Conservation (phyloP, 2,888 invertebrate genomes). For the Agrilus mali region DNA sequence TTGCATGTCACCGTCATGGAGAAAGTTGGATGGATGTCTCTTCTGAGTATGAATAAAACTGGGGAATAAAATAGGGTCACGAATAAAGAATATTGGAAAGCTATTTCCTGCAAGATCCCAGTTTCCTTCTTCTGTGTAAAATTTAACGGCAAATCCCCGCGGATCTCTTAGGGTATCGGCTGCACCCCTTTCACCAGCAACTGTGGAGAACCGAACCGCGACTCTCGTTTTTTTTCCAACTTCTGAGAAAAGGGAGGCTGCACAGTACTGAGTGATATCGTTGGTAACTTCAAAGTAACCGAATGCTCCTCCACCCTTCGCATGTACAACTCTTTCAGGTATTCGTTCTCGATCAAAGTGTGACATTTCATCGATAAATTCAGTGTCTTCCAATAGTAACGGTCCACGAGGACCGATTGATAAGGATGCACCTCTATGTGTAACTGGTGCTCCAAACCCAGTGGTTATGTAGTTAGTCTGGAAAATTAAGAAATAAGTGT, state of each 20-base stretch:
- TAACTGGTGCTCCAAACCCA: slow-evolving; percentile 70
- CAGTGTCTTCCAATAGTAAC: slow-evolving; percentile 70
- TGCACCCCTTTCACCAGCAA: slow-evolving; percentile 81
- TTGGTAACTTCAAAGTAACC: slow-evolving; percentile 79
- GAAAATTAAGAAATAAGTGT: too few relatives aligned
- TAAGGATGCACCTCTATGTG: slow-evolving; percentile 59
- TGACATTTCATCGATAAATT: slow-evolving; percentile 63
- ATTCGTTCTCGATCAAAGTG: slow-evolving; percentile 87
- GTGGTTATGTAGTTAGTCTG: slow-evolving; percentile 40
- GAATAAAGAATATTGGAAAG: slow-evolving; percentile 84
- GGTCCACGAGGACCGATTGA: slow-evolving; percentile 87
- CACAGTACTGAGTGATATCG: slow-evolving; percentile 67
- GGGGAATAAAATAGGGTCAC: slow-evolving; percentile 82
- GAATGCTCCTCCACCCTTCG: slow-evolving; percentile 87
- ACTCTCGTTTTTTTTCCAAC: slow-evolving; percentile 72
- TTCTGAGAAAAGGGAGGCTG: slow-evolving; percentile 63
- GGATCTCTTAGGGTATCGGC: slow-evolving; percentile 85
- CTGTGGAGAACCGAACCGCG: slow-evolving; percentile 68
- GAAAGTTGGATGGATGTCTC: slow-evolving; percentile 81
- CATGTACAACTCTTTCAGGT: slow-evolving; percentile 92
- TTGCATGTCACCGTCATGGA: slow-evolving; percentile 88
- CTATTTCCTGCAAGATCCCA: slow-evolving; percentile 93
- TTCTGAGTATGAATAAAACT: slow-evolving; percentile 95
- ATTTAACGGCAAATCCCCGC: slow-evolving; percentile 85
- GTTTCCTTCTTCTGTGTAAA: slow-evolving; percentile 84